A percentile compares a stretch with the other conserved stretches of the same genome.
These are phyloP conservation scores for Cephus runcator DNA, from an alignment of 2,888 invertebrate genomes.

Conservation along the genomic window DNA sequence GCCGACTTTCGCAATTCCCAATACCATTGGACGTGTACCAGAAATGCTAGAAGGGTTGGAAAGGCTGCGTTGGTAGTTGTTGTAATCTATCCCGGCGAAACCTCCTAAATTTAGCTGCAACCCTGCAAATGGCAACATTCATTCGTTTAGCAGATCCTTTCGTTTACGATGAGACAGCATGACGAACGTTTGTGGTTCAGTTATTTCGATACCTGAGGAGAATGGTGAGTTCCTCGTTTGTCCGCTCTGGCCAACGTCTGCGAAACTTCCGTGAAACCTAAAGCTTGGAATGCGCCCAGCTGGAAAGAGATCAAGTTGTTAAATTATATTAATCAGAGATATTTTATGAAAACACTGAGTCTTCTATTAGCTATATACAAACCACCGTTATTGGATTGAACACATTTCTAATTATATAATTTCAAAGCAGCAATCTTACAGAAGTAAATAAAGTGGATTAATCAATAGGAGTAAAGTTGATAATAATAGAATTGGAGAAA, in stretches of 20 bases:
- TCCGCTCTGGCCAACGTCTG: constrained; percentile 28
- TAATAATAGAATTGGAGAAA: background rate
- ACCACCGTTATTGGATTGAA: background rate
- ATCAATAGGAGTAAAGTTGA: background rate
- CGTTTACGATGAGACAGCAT: background rate
- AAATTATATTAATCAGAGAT: background rate
- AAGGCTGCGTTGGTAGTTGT: constrained; percentile 18
- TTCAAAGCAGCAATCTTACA: too few relatives aligned
- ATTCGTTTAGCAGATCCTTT: constrained; percentile 1
- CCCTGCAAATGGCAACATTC: constrained; percentile 4
- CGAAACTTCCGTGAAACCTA: constrained; percentile 21
- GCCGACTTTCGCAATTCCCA: constrained; percentile 45
- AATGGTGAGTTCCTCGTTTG: constrained; percentile 27
- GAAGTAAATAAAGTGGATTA: too few relatives aligned
- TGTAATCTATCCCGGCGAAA: constrained; percentile 52
- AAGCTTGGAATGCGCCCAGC: background rate
- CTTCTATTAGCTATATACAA: background rate
- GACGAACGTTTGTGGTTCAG: background rate
- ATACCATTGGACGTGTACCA: constrained; percentile 32
- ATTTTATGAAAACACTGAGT: background rate
- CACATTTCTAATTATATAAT: background rate
- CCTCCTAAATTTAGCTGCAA: constrained; percentile 45
- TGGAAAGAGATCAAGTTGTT: background rate
- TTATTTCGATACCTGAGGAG: constrained; percentile 30
- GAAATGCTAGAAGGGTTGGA: background rate